Base-by-base conservation (phyloP, 2,113 vertebrate species). In the Delphinus delphis region DNA sequence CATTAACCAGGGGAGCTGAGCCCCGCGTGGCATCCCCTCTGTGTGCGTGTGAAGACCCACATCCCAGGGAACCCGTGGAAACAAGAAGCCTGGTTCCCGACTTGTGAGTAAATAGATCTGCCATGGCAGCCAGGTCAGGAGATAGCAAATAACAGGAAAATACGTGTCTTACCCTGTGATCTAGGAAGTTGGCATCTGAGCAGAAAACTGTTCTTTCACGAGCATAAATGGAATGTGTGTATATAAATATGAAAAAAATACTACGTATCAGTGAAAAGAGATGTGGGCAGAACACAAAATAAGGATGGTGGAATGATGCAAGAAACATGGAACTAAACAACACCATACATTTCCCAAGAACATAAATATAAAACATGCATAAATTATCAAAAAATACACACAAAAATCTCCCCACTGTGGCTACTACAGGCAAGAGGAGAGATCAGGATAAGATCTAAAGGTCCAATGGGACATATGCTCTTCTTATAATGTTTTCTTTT, bases 21-120 rank as follows among this genome's bases (percentile, higher is more conserved):
- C 20, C 67, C 38, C 0, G 3, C 1, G 21, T 1, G 17, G 26
- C n/a, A 4, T 14, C 11, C 0, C 38, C n/a, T 25, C 33, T 6
- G 3, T 3, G 11, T 4, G 8, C 21, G 5, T 12, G 21, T 20
- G 2, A 58, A 4, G 14, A 18, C 2, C 67, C 9, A 1, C 25
- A 11, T 44, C 55, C 65, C 1, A 15, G 55, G 60, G 80, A 17
- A 36, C 28, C 12, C 0, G 5, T 4, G 47, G 47, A 5, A 10
- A 33, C 2, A 13, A 33, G 11, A 4, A n/a, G 47, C 18, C 18
- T 15, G 7, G 4, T 87, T 62, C 80, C 28, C 6, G 11, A 60
- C 53, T 18, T 33, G 55, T 2, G 33, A 13, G 0, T 6, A 65
- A 55, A 38, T 13, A 73, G 38, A 73, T 25, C 63, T 4, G n/a